Evolutionary conservation across 1,140 invertebrate genomes (phyloP).

Genomic region (Magallana gigas): DNA sequence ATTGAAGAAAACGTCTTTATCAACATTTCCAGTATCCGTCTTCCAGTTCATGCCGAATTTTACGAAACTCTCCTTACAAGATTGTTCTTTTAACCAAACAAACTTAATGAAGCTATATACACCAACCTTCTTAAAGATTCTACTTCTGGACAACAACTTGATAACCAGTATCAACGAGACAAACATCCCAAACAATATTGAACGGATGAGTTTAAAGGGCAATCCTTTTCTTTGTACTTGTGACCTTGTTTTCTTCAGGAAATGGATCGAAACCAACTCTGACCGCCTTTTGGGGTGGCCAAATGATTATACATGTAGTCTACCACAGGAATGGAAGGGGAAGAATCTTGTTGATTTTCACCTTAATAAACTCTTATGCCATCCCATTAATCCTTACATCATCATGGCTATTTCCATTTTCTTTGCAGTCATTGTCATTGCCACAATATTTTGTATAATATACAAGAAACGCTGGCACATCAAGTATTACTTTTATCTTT

Average conservation of each 20-base stretch:
- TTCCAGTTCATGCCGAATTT: not conserved
- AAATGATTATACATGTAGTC: conserved; percentile 18
- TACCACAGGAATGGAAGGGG: not conserved
- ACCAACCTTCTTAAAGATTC: not conserved
- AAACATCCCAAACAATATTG: not conserved
- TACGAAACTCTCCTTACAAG: not conserved
- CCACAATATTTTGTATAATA: not conserved
- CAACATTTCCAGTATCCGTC: not conserved
- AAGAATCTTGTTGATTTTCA: conserved; percentile 20
- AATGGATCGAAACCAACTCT: not conserved
- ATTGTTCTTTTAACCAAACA: not conserved
- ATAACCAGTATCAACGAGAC: conserved; percentile 27
- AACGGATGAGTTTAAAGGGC: not conserved
- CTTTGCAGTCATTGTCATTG: not conserved
- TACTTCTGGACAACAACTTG: not conserved
- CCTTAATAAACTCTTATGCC: not conserved
- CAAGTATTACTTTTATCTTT: no score
- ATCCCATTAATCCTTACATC: not conserved
- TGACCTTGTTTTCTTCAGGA: conserved; percentile 34
- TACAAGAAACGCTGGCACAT: conserved; percentile 25
- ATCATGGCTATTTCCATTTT: not conserved
- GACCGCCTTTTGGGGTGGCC: not conserved
- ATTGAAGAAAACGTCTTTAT: not conserved
- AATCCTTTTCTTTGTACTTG: conserved; percentile 48
- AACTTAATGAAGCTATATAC: not conserved